These are phyloP conservation scores for Myripristis murdjan DNA, from an alignment of 2,797 vertebrate genomes.

Conservation along the genomic window DNA sequence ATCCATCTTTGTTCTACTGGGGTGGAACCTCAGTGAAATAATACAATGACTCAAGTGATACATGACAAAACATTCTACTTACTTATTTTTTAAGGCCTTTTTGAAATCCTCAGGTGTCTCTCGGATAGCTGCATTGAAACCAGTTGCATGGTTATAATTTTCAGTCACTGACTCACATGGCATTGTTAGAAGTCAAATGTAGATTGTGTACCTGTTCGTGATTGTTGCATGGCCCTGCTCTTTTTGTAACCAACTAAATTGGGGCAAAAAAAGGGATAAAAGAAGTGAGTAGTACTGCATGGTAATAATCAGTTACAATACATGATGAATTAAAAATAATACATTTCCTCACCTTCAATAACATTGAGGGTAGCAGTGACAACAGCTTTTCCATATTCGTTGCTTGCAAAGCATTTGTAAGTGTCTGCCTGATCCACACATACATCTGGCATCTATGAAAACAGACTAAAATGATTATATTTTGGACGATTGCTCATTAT, in stretches of 20 bases:
- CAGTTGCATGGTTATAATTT: conserved; percentile 6
- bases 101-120: conserved; percentile 86
- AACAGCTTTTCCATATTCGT: conserved; percentile 89
- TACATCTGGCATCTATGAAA: conserved; percentile 87
- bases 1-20: not conserved
- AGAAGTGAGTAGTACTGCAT: not conserved
- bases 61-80: conserved; percentile 11
- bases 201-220: conserved; percentile 76
- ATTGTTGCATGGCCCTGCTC: conserved; percentile 82
- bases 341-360: conserved; percentile 86
- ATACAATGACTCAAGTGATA: not conserved
- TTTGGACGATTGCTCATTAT: not conserved
- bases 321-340: not conserved
- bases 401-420: conserved; percentile 89
- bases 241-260: conserved; percentile 91
- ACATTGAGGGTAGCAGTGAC: conserved; percentile 89
- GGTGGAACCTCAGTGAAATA: not conserved
- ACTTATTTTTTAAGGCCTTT: conserved; percentile 85
- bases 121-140: conserved; percentile 80
- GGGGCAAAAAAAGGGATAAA: conserved; percentile 22
- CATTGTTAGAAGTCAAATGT: conserved; percentile 3
- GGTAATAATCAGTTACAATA: not conserved
- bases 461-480: conserved; percentile 13
- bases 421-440: conserved; percentile 84
- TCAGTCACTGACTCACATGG: not conserved